Conservation (phyloP, 2,113 vertebrate species). For the Mus pahari region DNA sequence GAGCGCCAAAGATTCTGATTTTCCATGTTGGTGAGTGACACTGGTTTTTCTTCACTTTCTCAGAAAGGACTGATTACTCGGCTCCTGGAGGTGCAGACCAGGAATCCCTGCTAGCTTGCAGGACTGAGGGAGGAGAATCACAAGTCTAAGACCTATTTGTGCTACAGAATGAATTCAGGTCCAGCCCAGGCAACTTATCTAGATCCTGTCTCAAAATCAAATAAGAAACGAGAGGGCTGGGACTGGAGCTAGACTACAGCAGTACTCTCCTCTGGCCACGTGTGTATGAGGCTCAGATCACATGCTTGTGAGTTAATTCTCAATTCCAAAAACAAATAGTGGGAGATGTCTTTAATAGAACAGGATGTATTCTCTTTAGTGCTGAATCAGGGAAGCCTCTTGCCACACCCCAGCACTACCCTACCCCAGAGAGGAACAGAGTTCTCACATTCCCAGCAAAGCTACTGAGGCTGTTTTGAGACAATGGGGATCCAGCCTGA, state of each 20-base stretch:
- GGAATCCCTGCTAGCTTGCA: neutral
- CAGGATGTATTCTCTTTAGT: accelerated
- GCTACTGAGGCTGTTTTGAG: neutral
- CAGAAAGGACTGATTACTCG: neutral
- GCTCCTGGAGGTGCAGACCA: neutral
- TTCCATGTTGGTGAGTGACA: too few relatives aligned
- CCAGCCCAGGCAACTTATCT: neutral
- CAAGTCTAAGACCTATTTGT: neutral
- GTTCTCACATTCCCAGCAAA: too few relatives aligned
- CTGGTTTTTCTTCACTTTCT: neutral
- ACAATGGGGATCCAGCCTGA: neutral
- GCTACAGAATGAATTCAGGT: neutral
- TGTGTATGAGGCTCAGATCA: neutral
- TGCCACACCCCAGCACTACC: accelerated
- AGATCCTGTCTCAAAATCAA: neutral
- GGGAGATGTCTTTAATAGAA: neutral
- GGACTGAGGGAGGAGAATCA: neutral
- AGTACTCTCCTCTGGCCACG: neutral
- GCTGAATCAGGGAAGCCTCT: neutral
- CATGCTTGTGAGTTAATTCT: neutral
- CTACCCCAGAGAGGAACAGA: accelerated
- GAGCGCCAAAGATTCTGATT: too few relatives aligned
- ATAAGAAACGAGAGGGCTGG: neutral
- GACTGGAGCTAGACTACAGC: neutral
- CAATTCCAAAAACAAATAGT: neutral